phyloP scores from a whole-genome alignment of 2,113 vertebrate species.

The Oreocharis arfaki region DNA sequence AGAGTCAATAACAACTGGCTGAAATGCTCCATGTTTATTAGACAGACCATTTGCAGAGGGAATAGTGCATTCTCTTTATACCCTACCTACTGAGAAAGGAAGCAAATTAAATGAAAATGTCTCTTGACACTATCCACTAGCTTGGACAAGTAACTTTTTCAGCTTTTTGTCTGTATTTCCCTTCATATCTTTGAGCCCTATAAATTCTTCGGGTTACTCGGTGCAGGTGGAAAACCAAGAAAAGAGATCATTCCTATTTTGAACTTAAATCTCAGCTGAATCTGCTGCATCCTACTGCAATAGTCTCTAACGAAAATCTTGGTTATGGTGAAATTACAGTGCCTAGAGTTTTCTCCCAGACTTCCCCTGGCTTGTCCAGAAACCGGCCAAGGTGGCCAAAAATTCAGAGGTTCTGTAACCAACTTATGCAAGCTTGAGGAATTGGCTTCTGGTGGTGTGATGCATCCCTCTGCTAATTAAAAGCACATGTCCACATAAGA shows the following conservation, averaged over 20 bases:
- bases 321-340: neutral
- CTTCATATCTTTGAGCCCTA: neutral
- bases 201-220: neutral
- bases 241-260: neutral
- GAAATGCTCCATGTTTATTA: neutral
- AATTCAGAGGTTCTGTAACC: neutral
- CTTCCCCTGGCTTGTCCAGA: neutral
- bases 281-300: neutral
- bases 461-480: neutral
- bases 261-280: neutral
- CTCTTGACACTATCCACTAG: neutral
- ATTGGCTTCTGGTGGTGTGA: neutral
- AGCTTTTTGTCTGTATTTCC: neutral
- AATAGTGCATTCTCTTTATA: neutral
- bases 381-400: neutral
- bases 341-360: neutral
- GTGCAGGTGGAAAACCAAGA: neutral
- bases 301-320: neutral
- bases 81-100: neutral
- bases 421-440: neutral
- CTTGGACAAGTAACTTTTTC: neutral
- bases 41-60: neutral
- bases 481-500: neutral
- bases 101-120: neutral
- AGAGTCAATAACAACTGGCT: neutral